Evolutionary conservation across 2,113 vertebrate species (phyloP).

Genomic region (Rhynchopsitta pachyrhyncha): DNA sequence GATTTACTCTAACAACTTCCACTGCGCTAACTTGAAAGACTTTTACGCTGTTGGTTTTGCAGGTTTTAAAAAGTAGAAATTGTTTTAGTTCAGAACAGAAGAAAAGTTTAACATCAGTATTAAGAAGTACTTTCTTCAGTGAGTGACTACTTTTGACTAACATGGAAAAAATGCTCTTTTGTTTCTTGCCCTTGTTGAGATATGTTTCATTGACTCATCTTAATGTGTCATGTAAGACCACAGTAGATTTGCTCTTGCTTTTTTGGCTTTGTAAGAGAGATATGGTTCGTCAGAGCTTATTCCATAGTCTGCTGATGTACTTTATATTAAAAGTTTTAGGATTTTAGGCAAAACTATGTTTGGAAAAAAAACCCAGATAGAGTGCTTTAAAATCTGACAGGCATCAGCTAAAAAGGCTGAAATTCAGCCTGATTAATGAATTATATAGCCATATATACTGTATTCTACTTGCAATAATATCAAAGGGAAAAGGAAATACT

Average conservation of each 20-base stretch:
- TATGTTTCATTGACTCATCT: conserved; percentile 32
- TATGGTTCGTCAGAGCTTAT: not conserved
- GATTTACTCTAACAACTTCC: conserved; percentile 20
- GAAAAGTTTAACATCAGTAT: conserved; percentile 46
- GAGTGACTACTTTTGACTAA: conserved; percentile 62
- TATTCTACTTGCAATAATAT: not conserved
- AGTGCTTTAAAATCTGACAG: not conserved
- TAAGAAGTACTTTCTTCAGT: conserved; percentile 55
- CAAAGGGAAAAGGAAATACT: not conserved
- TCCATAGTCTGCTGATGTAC: not conserved
- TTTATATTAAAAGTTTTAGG: not conserved
- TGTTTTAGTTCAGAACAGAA: conserved; percentile 60
- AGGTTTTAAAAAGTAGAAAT: conserved; percentile 60
- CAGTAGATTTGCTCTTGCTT: not conserved
- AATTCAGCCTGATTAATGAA: not conserved
- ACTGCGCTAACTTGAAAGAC: conserved; percentile 55
- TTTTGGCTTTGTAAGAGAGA: not conserved
- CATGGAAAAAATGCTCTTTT: conserved; percentile 21
- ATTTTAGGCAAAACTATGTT: not conserved
- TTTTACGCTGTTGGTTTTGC: conserved; percentile 62
- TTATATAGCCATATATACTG: not conserved
- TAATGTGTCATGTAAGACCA: not conserved
- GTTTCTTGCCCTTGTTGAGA: conserved; percentile 32
- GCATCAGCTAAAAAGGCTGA: not conserved
- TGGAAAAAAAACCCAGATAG: not conserved